phyloP scores from a whole-genome alignment of 1,140 invertebrate species.

The Listronotus oregonensis region DNA sequence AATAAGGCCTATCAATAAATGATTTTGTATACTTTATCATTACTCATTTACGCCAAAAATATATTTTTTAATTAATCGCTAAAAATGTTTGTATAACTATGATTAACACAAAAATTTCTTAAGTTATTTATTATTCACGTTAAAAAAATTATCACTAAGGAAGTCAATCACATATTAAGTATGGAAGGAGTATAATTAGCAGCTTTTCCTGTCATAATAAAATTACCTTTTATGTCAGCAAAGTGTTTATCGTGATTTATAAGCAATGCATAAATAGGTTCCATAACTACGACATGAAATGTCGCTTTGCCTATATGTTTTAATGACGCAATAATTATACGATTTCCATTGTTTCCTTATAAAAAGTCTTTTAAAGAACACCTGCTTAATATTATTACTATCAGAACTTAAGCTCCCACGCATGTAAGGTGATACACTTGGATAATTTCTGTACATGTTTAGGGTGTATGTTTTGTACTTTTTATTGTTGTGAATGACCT shows the following conservation, averaged over 20 bases:
- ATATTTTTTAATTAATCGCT: no score
- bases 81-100: no score
- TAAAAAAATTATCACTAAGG: no score
- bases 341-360: constrained; percentile 34
- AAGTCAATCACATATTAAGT: no score
- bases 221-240: constrained; percentile 1
- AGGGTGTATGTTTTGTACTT: constrained; percentile 16
- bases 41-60: no score
- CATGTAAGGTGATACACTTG: constrained; percentile 36
- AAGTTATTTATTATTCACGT: no score
- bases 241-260: constrained; percentile 3
- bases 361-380: constrained; percentile 31
- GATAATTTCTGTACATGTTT: constrained; percentile 25
- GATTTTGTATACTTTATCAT: no score
- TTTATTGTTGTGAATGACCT: constrained; percentile 13
- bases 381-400: constrained; percentile 32
- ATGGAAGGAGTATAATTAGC: constrained; percentile 1
- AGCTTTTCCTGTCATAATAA: background rate
- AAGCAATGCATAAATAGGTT: constrained; percentile 13
- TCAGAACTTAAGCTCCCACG: constrained; percentile 36
- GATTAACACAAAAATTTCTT: no score
- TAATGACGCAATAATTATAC: constrained; percentile 36
- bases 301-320: constrained; percentile 22
- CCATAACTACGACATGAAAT: constrained; percentile 27
- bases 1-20: no score